A percentile compares a stretch with the other conserved stretches of the same genome.
Conservation (phyloP, 2,888 invertebrate genomes). For the Taphrorychus bicolor region DNA sequence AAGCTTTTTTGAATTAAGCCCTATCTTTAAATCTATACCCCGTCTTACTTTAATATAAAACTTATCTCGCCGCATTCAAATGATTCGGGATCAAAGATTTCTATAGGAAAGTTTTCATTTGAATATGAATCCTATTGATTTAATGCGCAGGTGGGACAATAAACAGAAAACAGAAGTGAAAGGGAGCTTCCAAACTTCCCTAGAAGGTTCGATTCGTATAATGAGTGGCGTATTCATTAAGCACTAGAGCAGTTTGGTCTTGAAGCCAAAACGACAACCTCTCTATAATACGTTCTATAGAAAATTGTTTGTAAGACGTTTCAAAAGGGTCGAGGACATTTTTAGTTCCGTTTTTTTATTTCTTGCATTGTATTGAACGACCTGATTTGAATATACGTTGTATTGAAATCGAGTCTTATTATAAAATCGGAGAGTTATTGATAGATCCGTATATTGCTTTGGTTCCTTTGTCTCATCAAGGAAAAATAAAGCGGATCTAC, state of each 20-base stretch:
- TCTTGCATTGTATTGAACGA: conserved; percentile 23
- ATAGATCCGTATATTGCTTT: too few relatives aligned
- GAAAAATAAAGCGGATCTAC: too few relatives aligned
- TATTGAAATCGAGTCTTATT: too few relatives aligned
- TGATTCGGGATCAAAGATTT: conserved; percentile 40
- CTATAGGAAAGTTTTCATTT: conserved; percentile 40
- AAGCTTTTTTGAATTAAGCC: conserved; percentile 30
- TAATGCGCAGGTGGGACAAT: conserved; percentile 40
- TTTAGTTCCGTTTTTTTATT: conserved; percentile 29
- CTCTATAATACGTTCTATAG: conserved; percentile 29
- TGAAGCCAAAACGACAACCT: conserved; percentile 11
- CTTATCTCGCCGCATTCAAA: conserved; percentile 39
- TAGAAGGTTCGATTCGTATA: neutral
- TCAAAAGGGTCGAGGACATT: conserved; percentile 35
- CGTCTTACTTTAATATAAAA: conserved; percentile 35
- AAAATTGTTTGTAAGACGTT: conserved; percentile 32
- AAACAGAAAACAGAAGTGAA: conserved; percentile 25
- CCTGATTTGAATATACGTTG: conserved; percentile 38
- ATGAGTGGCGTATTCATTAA: neutral
- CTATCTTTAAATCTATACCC: conserved; percentile 38
- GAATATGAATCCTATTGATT: conserved; percentile 42
- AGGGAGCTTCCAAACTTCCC: conserved; percentile 20
- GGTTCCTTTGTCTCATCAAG: too few relatives aligned
- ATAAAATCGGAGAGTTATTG: too few relatives aligned
- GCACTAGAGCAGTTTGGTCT: neutral